These are phyloP conservation scores for Himalopsyche tibetana DNA, from an alignment of 2,888 invertebrate genomes.

Conservation along the genomic window DNA sequence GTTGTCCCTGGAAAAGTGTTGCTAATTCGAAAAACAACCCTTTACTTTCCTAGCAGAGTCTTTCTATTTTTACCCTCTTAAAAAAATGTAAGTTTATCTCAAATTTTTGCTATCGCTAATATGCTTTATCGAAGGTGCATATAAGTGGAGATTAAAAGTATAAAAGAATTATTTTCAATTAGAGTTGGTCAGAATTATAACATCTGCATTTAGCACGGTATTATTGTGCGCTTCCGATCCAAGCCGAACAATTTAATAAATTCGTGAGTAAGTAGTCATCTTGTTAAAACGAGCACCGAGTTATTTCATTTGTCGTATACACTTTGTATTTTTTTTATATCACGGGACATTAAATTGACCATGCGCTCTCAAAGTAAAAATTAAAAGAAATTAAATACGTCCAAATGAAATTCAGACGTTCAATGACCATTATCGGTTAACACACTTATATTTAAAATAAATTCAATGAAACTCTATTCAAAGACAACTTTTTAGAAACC, in stretches of 20 bases:
- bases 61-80: too few species aligned
- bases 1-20: too few species aligned
- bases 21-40: too few species aligned
- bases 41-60: too few species aligned
- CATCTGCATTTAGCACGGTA: too few species aligned
- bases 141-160: too few species aligned
- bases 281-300: not conserved
- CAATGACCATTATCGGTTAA: not conserved
- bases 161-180: too few species aligned
- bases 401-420: not conserved
- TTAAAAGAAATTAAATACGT: constrained; percentile 5
- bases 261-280: not conserved
- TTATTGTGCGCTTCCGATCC: not conserved
- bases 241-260: not conserved
- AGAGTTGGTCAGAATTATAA: too few species aligned
- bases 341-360: too few species aligned
- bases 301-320: not conserved
- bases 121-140: too few species aligned
- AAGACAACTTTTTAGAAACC: not conserved
- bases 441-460: constrained; percentile 19
- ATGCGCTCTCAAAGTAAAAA: not conserved
- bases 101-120: too few species aligned
- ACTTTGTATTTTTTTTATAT: not conserved
- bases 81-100: too few species aligned
- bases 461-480: constrained; percentile 11